These are phyloP conservation scores for Diogma glabrata DNA, from an alignment of 2,888 invertebrate species.

Conservation along the genomic window DNA sequence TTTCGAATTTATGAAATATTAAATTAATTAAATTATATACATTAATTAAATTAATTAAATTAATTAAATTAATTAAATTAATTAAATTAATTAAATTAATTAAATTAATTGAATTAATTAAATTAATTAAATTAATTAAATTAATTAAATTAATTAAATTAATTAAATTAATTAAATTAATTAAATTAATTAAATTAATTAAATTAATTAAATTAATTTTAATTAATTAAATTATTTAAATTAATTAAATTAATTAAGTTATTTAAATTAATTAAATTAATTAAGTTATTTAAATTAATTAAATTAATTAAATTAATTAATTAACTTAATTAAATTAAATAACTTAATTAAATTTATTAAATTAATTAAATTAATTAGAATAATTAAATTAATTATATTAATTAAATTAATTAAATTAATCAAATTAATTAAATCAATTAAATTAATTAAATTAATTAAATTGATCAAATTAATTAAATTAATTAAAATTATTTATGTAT, in stretches of 20 bases:
- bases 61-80: background rate
- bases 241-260: background rate
- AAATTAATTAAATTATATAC: background rate
- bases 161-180: background rate
- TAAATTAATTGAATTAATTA: background rate
- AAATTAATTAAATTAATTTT: background rate
- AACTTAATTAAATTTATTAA: background rate
- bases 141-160: background rate
- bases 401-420: background rate
- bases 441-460: background rate
- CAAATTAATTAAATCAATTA: background rate
- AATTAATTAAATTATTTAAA: background rate
- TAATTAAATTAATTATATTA: background rate
- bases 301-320: background rate
- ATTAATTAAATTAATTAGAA: background rate
- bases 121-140: background rate
- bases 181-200: background rate
- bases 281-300: background rate
- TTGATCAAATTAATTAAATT: background rate
- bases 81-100: background rate
- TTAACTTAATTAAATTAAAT: background rate
- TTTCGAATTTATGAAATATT: too few species aligned
- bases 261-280: background rate
- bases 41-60: background rate
- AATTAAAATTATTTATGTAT: background rate